Conservation (phyloP, 2,113 vertebrate species). For the Rhea pennata region DNA sequence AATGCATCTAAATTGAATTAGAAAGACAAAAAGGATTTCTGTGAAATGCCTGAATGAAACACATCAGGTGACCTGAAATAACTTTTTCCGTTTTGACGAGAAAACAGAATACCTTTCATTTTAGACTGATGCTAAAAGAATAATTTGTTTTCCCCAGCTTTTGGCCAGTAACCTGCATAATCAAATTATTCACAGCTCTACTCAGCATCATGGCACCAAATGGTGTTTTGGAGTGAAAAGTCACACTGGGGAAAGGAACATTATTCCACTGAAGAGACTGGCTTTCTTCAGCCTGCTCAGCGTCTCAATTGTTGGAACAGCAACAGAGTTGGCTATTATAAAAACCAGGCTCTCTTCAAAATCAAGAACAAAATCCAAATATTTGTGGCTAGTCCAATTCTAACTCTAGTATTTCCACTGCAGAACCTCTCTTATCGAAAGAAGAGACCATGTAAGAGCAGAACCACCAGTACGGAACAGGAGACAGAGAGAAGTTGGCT, state of each 20-base stretch:
- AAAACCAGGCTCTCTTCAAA: not conserved
- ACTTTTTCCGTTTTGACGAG: conserved; percentile 30
- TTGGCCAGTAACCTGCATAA: conserved; percentile 25
- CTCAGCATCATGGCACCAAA: not conserved
- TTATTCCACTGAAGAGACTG: not conserved
- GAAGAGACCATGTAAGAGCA: not conserved
- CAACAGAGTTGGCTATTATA: not conserved
- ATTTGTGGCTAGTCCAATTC: not conserved
- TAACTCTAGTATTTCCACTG: not conserved
- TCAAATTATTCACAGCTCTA: conserved; percentile 38
- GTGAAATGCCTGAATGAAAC: conserved; percentile 9
- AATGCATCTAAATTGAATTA: conserved; percentile 40
- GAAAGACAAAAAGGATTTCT: conserved; percentile 40
- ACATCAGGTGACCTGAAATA: not conserved
- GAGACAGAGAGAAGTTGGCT: not conserved
- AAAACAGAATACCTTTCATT: conserved; percentile 42
- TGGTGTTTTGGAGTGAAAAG: not conserved
- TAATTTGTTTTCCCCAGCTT: conserved; percentile 29
- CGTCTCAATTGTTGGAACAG: not conserved
- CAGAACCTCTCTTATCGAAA: not conserved
- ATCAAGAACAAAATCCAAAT: not conserved
- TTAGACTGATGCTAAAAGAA: conserved; percentile 6
- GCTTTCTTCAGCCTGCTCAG: not conserved
- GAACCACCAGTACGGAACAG: not conserved
- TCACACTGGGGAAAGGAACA: not conserved